Conservation (phyloP, 2,888 invertebrate genomes). For the Sarcophaga variegata region DNA sequence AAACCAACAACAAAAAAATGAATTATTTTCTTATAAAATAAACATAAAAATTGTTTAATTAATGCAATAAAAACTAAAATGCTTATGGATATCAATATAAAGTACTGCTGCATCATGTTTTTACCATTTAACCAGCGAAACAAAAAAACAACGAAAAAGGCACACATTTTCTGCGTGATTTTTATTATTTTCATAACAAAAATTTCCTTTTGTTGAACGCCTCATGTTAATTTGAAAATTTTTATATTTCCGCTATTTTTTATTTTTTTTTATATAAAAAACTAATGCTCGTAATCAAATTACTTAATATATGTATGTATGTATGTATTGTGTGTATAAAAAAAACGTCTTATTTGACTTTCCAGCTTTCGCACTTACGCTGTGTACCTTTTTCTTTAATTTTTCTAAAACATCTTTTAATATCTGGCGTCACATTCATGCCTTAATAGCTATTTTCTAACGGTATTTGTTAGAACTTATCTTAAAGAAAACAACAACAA, state of each 20-base stretch:
- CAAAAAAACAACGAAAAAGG: too few species aligned
- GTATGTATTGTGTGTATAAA: too few species aligned
- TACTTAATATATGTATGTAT: slow-evolving; percentile 6
- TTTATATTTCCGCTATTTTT: slow-evolving; percentile 36
- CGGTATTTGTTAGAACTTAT: slow-evolving; percentile 4
- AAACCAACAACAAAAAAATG: too few species aligned
- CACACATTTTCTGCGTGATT: too few species aligned
- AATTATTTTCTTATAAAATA: not conserved
- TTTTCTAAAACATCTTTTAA: not conserved
- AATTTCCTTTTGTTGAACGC: too few species aligned
- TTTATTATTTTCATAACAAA: too few species aligned
- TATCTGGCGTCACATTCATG: slow-evolving; percentile 12
- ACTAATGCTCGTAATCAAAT: not conserved
- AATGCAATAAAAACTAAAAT: slow-evolving; percentile 19
- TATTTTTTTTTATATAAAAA: not conserved
- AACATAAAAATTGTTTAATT: slow-evolving; percentile 11
- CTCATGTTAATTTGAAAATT: slow-evolving; percentile 8
- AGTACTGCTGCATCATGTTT: slow-evolving; percentile 21
- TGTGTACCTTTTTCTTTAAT: too few species aligned
- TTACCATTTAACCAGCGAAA: not conserved
- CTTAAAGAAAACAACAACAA: not conserved
- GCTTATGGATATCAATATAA: not conserved
- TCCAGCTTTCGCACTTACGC: too few species aligned
- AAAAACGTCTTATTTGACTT: too few species aligned
- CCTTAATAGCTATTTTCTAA: slow-evolving; percentile 9